These are phyloP conservation scores for Amorpha juglandis DNA, from an alignment of 2,888 invertebrate genomes.

Conservation along the genomic window DNA sequence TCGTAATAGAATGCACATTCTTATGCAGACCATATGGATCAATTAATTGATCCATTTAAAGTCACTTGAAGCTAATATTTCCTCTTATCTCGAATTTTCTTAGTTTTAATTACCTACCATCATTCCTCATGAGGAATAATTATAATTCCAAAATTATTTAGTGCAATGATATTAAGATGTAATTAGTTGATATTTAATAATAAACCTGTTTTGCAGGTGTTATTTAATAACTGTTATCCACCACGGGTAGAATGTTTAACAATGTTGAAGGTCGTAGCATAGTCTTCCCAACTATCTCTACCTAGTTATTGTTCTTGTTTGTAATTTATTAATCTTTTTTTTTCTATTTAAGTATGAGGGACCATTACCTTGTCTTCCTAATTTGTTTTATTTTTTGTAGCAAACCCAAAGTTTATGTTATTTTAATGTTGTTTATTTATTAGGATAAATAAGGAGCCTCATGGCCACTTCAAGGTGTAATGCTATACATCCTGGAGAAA, in stretches of 20 bases:
- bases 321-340: conserved; percentile 62
- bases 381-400: conserved; percentile 65
- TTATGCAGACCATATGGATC: not conserved
- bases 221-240: conserved; percentile 45
- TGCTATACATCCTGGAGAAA: conserved; percentile 15
- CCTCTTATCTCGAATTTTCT: conserved; percentile 74
- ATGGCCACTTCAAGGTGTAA: conserved; percentile 32
- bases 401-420: conserved; percentile 75
- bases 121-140: conserved; percentile 79
- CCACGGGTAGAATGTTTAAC: conserved; percentile 55
- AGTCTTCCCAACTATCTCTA: conserved; percentile 45
- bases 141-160: conserved; percentile 80
- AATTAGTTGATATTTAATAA: conserved; percentile 59
- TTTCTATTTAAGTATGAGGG: conserved; percentile 61
- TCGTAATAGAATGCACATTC: not conserved
- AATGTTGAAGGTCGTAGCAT: conserved; percentile 39
- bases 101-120: conserved; percentile 73
- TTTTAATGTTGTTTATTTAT: conserved; percentile 75
- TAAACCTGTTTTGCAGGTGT: conserved; percentile 41
- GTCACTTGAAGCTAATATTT: conserved; percentile 30
- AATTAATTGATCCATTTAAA: conserved; percentile 42
- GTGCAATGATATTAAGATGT: conserved; percentile 79
- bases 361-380: conserved; percentile 79
- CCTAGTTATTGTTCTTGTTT: conserved; percentile 58
- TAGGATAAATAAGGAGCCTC: conserved; percentile 56